Conservation (phyloP, 2,113 vertebrate species). For the Strix aluco region DNA sequence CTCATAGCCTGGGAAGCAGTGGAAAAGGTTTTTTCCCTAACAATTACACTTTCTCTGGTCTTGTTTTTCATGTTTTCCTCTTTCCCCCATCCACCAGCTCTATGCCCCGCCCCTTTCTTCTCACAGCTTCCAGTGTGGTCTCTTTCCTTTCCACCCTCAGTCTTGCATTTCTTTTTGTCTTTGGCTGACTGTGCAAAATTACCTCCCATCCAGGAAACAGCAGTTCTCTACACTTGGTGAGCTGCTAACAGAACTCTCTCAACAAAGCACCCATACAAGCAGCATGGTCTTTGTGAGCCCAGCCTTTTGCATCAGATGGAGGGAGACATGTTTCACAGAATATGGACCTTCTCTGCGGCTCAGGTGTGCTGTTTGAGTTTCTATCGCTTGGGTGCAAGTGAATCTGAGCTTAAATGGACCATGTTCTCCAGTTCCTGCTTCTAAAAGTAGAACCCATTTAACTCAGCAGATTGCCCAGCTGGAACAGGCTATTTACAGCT, state of each 20-base stretch:
- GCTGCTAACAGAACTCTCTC: neutral
- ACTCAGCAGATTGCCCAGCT: slow-evolving; percentile 47
- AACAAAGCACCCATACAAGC: accelerated
- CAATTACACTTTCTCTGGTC: neutral
- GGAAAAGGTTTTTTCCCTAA: neutral
- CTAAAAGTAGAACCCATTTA: slow-evolving; percentile 63
- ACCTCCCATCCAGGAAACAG: neutral
- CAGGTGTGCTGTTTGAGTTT: slow-evolving; percentile 20
- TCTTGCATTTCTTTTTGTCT: neutral
- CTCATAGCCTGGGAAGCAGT: neutral
- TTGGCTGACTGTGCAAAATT: neutral
- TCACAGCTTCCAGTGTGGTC: neutral
- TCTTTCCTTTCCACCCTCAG: neutral
- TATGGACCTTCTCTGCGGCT: neutral
- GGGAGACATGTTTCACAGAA: neutral
- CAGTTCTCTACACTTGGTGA: neutral
- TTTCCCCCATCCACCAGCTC: neutral
- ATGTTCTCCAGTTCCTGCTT: slow-evolving; percentile 35
- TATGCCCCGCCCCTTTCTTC: neutral
- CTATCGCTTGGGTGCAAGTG: neutral
- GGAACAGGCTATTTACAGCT: slow-evolving; percentile 55
- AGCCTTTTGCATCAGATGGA: neutral
- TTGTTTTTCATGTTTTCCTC: neutral
- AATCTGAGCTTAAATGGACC: slow-evolving; percentile 21
- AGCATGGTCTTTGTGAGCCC: accelerated